Evolutionary conservation across 2,888 invertebrate genomes (phyloP), one percentile per base, ranked within the genome.

Genomic region (Ditula angustiorana): DNA sequence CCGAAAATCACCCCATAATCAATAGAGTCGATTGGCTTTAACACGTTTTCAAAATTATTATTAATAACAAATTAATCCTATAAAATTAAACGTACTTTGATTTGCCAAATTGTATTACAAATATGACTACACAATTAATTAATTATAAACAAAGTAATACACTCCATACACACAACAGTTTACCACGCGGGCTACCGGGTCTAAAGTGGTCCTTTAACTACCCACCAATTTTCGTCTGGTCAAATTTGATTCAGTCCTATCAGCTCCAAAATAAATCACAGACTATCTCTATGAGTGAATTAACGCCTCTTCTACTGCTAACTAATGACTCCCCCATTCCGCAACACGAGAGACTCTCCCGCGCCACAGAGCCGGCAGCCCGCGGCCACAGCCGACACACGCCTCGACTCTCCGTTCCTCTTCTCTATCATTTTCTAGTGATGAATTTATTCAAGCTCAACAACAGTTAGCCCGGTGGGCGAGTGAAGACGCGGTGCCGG

Each of bases 401-500:
- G 79, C 87, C 81, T 79, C 82, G 93, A 93, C 94, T 93, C 93
- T 94, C 95, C 95, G 94, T 95, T 94, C 94, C 95, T 95, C 95
- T 94, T 94, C 95, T 90, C 95, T 95, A 95, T 96, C 96, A 96
- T 96, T 96, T 97, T 97, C 95, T 97, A 97, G 97, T 97, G 97
- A 97, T 97, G 97, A 97, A 95, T 97, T 97, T 97, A 96, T 97
- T 97, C 97, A 97, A 97, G 97, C 97, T 96, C 97, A 97, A 96
- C 97, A 96, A 96, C 97, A 96, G 95, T 95, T 96, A 96, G 97
- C 96, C 96, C 97, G 96, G 95, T 97, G 97, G 96, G 97, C 96
- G 95, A 97, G 97, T 96, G 96, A 97, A 94, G 96, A 96, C 93
- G 94, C 94, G 89, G 94, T 95, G 90, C 94, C 93, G 90, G 94